Conservation (phyloP, 2,888 invertebrate genomes). For the Unio delphinus region DNA sequence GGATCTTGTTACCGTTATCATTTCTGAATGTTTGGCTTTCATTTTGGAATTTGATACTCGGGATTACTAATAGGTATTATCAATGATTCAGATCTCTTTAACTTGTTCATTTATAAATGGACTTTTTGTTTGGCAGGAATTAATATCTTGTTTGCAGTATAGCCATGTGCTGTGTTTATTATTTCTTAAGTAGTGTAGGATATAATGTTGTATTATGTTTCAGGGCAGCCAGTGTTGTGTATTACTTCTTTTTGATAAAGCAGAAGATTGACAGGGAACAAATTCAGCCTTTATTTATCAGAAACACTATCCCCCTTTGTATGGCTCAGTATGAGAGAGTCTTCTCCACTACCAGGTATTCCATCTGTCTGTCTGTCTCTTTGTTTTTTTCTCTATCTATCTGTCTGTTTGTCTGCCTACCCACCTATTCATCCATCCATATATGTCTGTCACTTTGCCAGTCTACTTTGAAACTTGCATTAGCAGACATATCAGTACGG, state of each 20-base stretch:
- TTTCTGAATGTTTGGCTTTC: no score
- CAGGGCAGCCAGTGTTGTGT: conserved; percentile 71
- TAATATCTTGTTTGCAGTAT: background rate
- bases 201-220: conserved; percentile 6
- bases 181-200: background rate
- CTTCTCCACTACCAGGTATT: conserved; percentile 72
- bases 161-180: background rate
- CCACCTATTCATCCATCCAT: no score
- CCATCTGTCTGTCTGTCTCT: no score
- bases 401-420: no score
- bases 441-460: no score
- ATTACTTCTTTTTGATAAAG: conserved; percentile 70
- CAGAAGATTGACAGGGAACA: conserved; percentile 72
- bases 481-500: background rate
- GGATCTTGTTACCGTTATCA: no score
- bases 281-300: conserved; percentile 72
- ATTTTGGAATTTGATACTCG: no score
- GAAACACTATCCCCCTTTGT: conserved; percentile 73
- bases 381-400: no score
- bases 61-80: no score
- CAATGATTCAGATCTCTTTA: no score
- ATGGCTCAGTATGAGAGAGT: conserved; percentile 73
- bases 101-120: no score
- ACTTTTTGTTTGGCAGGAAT: no score
- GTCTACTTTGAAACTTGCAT: background rate